These are phyloP conservation scores for Gobio occitaniae DNA, from an alignment of 2,797 vertebrate species.

Conservation along the genomic window DNA sequence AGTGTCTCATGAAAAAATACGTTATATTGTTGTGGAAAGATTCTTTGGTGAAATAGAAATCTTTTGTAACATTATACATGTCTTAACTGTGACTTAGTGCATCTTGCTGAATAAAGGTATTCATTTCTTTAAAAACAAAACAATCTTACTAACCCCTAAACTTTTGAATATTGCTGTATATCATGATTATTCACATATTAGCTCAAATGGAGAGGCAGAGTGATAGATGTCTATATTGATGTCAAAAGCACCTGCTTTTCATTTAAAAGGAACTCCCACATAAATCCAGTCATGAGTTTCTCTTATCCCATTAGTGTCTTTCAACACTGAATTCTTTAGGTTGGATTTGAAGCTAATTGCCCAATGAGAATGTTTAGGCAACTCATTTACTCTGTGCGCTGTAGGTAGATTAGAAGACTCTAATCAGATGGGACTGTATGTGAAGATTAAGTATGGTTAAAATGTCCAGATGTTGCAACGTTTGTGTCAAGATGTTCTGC, in stretches of 20 bases:
- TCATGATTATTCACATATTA: not conserved
- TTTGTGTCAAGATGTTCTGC: slow-evolving; percentile 18
- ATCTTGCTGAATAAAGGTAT: not conserved
- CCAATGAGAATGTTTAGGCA: slow-evolving; percentile 20
- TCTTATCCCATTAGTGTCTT: slow-evolving; percentile 37
- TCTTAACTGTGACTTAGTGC: not conserved
- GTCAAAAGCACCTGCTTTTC: slow-evolving; percentile 24
- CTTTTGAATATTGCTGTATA: not conserved
- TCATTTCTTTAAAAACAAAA: not conserved
- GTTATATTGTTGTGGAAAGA: not conserved
- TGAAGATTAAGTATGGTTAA: slow-evolving; percentile 9
- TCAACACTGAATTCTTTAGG: slow-evolving; percentile 9
- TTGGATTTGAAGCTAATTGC: slow-evolving; percentile 26
- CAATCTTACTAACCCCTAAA: not conserved
- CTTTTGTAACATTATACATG: not conserved
- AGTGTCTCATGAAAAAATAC: not conserved
- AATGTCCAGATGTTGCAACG: not conserved
- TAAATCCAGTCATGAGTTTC: not conserved
- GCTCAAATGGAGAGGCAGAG: not conserved
- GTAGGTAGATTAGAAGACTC: slow-evolving; percentile 27
- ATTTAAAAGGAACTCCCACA: slow-evolving; percentile 2
- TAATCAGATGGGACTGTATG: slow-evolving; percentile 9
- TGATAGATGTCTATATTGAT: not conserved
- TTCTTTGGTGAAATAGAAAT: not conserved
- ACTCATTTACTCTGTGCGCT: slow-evolving; percentile 13